Conservation (phyloP, 2,888 invertebrate genomes). For the Sipunculus nudus region DNA sequence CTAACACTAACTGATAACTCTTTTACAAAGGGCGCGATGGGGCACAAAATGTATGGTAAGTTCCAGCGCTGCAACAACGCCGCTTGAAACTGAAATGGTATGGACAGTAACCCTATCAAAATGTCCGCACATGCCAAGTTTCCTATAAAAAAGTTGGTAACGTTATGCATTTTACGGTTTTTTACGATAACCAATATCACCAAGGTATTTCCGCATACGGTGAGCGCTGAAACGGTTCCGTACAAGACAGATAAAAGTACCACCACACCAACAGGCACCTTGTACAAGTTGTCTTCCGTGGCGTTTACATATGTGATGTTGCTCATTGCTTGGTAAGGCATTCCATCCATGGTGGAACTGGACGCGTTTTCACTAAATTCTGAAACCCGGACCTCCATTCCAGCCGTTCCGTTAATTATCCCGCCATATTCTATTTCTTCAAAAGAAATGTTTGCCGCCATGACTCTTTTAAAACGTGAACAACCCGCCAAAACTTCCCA, state of each 20-base stretch:
- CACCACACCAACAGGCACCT: conserved; percentile 79
- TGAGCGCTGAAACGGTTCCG: conserved; percentile 82
- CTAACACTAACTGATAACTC: conserved; percentile 88
- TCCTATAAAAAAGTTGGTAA: conserved; percentile 85
- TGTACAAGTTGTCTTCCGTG: conserved; percentile 71
- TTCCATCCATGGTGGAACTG: too few species aligned
- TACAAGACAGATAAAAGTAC: conserved; percentile 81
- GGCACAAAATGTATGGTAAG: conserved; percentile 85
- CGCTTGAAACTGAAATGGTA: conserved; percentile 90
- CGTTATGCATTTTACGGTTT: conserved; percentile 80
- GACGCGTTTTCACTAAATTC: too few species aligned
- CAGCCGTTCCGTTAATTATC: too few species aligned
- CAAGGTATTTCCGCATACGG: conserved; percentile 84
- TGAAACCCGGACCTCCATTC: too few species aligned
- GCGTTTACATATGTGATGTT: conserved; percentile 45
- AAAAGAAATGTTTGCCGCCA: too few species aligned
- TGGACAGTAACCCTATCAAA: conserved; percentile 84
- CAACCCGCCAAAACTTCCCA: too few species aligned
- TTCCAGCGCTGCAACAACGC: conserved; percentile 87
- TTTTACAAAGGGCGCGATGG: conserved; percentile 88
- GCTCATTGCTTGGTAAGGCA: too few species aligned
- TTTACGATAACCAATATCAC: conserved; percentile 86
- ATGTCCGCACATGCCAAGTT: conserved; percentile 88
- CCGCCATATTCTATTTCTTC: too few species aligned
- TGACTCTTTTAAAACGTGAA: too few species aligned